Base-by-base conservation (phyloP, 2,113 vertebrate genomes). In the Mastomys coucha region DNA sequence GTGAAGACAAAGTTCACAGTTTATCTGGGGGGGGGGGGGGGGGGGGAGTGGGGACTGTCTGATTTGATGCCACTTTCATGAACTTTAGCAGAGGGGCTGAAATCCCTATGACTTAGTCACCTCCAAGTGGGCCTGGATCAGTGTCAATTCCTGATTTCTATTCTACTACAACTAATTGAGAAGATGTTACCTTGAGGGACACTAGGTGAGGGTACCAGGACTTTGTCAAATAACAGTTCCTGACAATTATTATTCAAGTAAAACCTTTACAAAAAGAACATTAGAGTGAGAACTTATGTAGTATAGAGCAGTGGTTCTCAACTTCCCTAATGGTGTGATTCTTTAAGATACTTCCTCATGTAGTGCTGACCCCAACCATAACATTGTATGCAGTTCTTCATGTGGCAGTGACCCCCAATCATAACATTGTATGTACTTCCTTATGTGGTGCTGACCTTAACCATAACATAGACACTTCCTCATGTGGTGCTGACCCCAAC, bases 341-440 rank as follows among this genome's bases (percentile, higher is more conserved):
- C 39, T 75, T 75, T 33, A 33, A 42, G 9, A 24, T 1, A 24
- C 19, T 42, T 75, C 72, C 19, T 24, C 4, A 24, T 42, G 72
- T 42, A 22, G 16, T 11, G 2, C 1, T 20, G n/a, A 39, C 17
- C n/a, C 14, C 70, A 20, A 73, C 2, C n/a, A 0, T 4, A 39
- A 10, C 17, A 39, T 39, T 73, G n/a, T 73, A 39, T 7, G 22
- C 2, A 39, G 17, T 42, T 20, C 72, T 19, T 42, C 20, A 73
- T 22, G 72, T 42, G n/a, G 17, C 16, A 14, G 1, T 39, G 17
- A 39, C 16, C 70, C 70, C 70, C 20, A 39, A n/a, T n/a, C 36
- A 20, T 20, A 22, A 4, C 2, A n/a, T 22, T 39, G 17, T 73
- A 39, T 16, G 10, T 4, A 39, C 36, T 22, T 73, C 70, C 36